phyloP scores from a whole-genome alignment of 2,113 vertebrate genomes.

The Galeopterus variegatus region DNA sequence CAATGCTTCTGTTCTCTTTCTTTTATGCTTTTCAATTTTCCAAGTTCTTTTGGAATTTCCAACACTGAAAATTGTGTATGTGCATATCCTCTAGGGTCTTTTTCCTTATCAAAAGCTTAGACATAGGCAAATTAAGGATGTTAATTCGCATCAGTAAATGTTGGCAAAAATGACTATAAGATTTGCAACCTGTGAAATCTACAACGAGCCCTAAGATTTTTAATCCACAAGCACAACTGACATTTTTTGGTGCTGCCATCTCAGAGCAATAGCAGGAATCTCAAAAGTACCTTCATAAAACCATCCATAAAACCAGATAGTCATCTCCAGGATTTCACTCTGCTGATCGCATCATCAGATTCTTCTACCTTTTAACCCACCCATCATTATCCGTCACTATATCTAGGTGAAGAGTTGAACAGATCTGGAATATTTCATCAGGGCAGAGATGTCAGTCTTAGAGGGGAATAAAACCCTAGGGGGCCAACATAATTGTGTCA shows the following conservation, averaged over 20 bases:
- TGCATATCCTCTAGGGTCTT: background rate
- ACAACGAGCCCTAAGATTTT: background rate
- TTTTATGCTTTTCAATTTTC: slow-evolving; percentile 31
- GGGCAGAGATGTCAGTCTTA: background rate
- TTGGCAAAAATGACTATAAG: background rate
- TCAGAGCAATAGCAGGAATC: background rate
- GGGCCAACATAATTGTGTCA: background rate
- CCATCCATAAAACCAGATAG: background rate
- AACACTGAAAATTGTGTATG: background rate
- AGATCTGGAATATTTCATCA: background rate
- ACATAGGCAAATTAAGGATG: slow-evolving; percentile 21
- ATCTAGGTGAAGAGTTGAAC: slow-evolving; percentile 29
- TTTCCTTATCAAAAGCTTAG: background rate
- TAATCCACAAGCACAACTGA: background rate
- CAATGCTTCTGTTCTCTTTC: slow-evolving; percentile 3
- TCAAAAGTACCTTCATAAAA: slow-evolving; percentile 16
- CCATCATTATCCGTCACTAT: background rate
- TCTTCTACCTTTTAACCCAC: background rate
- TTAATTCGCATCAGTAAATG: background rate
- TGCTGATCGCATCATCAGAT: background rate
- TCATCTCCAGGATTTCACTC: background rate
- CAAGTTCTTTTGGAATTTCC: background rate
- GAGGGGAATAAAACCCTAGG: background rate
- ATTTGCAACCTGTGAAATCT: background rate
- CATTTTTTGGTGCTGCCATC: background rate